Conservation (phyloP, 2,113 vertebrate genomes). For the Cervus canadensis region DNA sequence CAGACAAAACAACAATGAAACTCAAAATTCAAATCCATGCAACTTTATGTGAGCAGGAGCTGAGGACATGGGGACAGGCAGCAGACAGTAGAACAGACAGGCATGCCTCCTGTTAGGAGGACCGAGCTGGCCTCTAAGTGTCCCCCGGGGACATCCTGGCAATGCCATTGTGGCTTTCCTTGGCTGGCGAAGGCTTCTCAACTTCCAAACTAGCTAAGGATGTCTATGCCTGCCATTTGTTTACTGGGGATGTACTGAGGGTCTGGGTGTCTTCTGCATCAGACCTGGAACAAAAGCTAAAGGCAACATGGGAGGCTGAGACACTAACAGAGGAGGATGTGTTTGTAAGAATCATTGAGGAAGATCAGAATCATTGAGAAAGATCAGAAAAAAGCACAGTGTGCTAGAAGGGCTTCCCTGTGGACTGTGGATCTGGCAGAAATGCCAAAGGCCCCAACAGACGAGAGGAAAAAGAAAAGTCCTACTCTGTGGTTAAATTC, state of each 20-base stretch:
- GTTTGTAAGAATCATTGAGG: fast-evolving
- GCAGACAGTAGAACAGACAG: not conserved
- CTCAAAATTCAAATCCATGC: not conserved
- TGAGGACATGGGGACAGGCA: fast-evolving
- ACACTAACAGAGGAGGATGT: constrained; percentile 78
- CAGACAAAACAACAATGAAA: not conserved
- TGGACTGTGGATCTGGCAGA: not conserved
- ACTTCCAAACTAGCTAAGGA: constrained; percentile 83
- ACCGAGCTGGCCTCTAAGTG: not conserved
- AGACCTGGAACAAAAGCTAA: constrained; percentile 82
- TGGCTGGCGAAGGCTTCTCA: constrained; percentile 48
- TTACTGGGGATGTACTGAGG: constrained; percentile 86
- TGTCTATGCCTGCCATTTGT: constrained; percentile 86
- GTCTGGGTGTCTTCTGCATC: constrained; percentile 88
- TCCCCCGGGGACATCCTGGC: fast-evolving
- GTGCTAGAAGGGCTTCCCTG: not conserved
- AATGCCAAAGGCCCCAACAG: fast-evolving
- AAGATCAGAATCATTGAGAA: fast-evolving
- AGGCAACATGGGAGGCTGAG: constrained; percentile 85
- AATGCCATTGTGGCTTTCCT: fast-evolving
- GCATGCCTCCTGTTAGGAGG: fast-evolving
- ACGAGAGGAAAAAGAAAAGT: not conserved
- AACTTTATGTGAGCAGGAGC: fast-evolving
- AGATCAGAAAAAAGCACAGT: not conserved
- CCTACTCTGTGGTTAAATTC: not conserved